phyloP scores from a whole-genome alignment of 2,797 vertebrate genomes.

The Dermochelys coriacea region DNA sequence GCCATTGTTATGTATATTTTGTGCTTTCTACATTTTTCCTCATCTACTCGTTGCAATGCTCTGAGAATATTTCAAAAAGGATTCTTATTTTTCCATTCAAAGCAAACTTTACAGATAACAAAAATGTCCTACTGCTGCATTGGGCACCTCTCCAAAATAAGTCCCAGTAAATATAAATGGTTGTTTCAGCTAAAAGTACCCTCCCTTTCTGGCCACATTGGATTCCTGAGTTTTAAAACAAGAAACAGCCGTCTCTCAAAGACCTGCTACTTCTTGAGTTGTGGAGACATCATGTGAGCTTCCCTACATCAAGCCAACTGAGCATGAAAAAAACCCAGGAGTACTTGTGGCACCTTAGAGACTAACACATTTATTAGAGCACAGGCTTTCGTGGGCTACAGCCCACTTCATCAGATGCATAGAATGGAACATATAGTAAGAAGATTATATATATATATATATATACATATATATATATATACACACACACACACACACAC shows the following conservation, averaged over 20 bases:
- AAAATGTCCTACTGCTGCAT: neutral
- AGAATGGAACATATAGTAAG: too few species aligned
- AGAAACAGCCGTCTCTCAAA: neutral
- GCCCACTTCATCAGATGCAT: too few species aligned
- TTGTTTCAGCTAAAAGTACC: neutral
- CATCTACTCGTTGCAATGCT: neutral
- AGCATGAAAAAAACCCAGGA: too few species aligned
- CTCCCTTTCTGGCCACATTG: neutral
- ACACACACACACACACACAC: too few species aligned
- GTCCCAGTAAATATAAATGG: neutral
- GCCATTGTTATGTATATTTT: fast-evolving
- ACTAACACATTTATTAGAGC: too few species aligned
- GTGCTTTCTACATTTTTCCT: neutral
- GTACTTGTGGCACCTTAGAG: too few species aligned
- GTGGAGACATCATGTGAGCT: conserved; percentile 3
- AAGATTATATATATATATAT: too few species aligned
- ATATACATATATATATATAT: too few species aligned
- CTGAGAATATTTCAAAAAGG: neutral
- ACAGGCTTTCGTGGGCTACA: too few species aligned
- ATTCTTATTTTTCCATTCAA: neutral
- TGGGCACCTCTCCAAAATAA: fast-evolving
- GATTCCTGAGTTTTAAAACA: conserved; percentile 26
- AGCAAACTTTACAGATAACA: neutral
- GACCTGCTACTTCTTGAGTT: neutral
- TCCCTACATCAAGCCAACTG: neutral